Conservation (phyloP, 2,888 invertebrate genomes). For the Zhuqinia jingwanae region DNA sequence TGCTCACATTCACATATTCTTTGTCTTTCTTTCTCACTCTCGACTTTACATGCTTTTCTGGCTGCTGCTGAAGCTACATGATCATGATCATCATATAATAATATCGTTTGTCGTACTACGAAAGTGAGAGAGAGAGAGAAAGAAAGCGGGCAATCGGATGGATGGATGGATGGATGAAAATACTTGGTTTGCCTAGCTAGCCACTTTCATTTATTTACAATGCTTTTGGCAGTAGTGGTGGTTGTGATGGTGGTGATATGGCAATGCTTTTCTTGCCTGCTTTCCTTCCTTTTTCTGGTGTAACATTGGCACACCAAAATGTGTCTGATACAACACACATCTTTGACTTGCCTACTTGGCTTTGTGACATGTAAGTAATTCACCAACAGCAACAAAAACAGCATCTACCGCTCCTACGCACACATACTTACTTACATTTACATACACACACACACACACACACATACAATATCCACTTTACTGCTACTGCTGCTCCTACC, state of each 20-base stretch:
- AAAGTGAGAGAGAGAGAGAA: too few relatives aligned
- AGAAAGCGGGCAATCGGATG: slow-evolving; percentile 62
- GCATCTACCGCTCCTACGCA: slow-evolving; percentile 24
- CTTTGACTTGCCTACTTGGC: slow-evolving; percentile 60
- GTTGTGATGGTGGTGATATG: slow-evolving; percentile 56
- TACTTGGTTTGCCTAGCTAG: slow-evolving; percentile 45
- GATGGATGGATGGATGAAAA: slow-evolving; percentile 64
- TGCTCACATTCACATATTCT: slow-evolving; percentile 6
- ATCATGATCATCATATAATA: slow-evolving; percentile 39
- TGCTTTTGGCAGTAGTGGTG: slow-evolving; percentile 58
- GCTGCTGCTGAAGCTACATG: neutral
- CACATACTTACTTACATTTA: too few relatives aligned
- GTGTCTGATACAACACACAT: slow-evolving; percentile 67
- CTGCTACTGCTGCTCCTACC: too few relatives aligned
- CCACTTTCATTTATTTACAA: slow-evolving; percentile 69
- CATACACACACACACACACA: neutral
- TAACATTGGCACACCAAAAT: slow-evolving; percentile 61
- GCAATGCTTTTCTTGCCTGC: slow-evolving; percentile 57
- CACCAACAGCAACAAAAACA: slow-evolving; percentile 33
- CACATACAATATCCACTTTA: too few relatives aligned
- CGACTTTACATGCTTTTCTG: too few relatives aligned
- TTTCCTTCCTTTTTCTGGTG: slow-evolving; percentile 63
- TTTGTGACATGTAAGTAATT: slow-evolving; percentile 61
- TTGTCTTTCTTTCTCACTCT: neutral
- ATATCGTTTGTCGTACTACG: slow-evolving; percentile 32